These are phyloP conservation scores for Corvus cornix DNA, from an alignment of 2,113 vertebrate species.

Conservation along the genomic window DNA sequence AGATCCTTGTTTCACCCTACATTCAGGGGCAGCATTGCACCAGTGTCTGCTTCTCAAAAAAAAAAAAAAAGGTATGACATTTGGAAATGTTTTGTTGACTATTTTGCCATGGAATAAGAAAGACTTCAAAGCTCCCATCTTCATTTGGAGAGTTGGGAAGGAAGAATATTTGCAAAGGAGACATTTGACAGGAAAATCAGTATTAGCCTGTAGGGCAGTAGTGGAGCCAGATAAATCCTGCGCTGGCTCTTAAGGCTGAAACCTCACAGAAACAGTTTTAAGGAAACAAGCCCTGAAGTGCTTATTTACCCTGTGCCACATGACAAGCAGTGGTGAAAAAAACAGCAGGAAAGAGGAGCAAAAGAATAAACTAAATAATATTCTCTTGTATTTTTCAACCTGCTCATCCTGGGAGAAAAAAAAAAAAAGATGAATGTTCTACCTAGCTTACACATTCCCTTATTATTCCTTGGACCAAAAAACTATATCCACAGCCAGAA, in stretches of 20 bases:
- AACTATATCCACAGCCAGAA: background rate
- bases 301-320: constrained; percentile 38
- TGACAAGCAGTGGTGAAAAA: background rate
- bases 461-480: background rate
- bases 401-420: background rate
- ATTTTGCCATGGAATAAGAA: constrained; percentile 29
- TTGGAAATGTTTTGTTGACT: constrained; percentile 38
- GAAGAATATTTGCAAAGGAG: constrained; percentile 54
- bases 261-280: constrained; percentile 23
- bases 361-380: background rate
- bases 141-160: constrained; percentile 38
- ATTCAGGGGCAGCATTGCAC: background rate
- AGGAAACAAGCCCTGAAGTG: constrained; percentile 9
- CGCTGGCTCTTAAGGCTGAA: constrained; percentile 44
- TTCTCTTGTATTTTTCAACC: background rate
- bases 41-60: background rate
- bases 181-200: constrained; percentile 62
- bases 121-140: constrained; percentile 28
- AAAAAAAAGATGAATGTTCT: background rate
- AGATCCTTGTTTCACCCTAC: background rate
- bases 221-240: constrained; percentile 54
- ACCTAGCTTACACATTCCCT: background rate
- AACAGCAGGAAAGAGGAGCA: background rate
- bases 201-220: constrained; percentile 43
- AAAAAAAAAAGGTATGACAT: background rate